Base-by-base conservation (phyloP, 2,797 vertebrate species). In the Alouatta caraya region DNA sequence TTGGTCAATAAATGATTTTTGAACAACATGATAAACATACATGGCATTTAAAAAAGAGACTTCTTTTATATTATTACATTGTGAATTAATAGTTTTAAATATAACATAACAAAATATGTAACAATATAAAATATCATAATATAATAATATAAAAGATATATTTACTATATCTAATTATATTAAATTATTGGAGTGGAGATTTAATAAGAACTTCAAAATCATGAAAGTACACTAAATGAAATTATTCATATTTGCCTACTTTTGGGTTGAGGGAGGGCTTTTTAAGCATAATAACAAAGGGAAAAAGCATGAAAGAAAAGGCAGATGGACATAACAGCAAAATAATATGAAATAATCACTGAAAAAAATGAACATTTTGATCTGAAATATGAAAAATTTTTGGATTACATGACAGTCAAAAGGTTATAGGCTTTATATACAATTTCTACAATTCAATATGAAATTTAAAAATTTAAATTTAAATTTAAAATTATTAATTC, bases 301-400 rank as follows among this genome's bases (percentile, higher is more conserved):
- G 39, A 94, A 46, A 85, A 76, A 59, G 2, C 55, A 86, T 80
- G n/a, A 91, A 92, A 78, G 33, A 50, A 57, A 88, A 67, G 8
- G 8, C 52, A 5, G 10, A 52, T 79, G 21, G 12, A 75, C 5
- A 5, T 64, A 83, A 88, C 37, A 61, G 73, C 17, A 59, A 61
- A 72, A 92, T 26, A 67, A 64, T 15, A 70, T 94, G 81, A 78
- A 72, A 42, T 82, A 48, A 86, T 37, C 24, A 52, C 19, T 50
- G 19, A 78, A 89, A 48, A 72, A 28, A 86, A 95, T 76, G 81
- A 75, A 94, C 93, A 93, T 75, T 67, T 73, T 61, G 92, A 93
- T 5, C 15, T 75, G 50, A 76, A 88, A 72, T n/a, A 6, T 64
- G 15, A 44, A 55, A 90, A 72, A 50, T 48, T 50, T 72, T 91